Base-by-base conservation (phyloP, 1,140 invertebrate genomes). In the Lordiphosa collinella region DNA sequence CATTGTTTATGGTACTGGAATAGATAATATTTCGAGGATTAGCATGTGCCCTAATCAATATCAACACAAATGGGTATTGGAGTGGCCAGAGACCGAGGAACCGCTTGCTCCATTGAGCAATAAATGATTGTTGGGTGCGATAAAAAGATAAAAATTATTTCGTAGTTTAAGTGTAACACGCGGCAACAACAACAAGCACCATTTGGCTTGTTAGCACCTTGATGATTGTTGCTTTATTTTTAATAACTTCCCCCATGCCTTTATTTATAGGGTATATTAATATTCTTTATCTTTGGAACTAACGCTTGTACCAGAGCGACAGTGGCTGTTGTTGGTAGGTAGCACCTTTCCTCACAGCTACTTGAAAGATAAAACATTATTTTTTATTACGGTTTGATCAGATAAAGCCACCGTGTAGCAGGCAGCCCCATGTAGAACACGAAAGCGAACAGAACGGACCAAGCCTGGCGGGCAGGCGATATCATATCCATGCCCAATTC, bases 261-360 rank as follows among this genome's bases (percentile, higher is more conserved):
- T 87, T 87, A 88, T 87, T 87, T 87, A 87, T 87, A 78, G 85
- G 79, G 57, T 74, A 82, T 87, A 87, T 87, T 88, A 86, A 82
- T 87, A 87, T 86, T 87, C 79, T 88, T 88, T 88, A 87, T 88
- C 85, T 72, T 87, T 86, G 55, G 62, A 87, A 87, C 62, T 67
- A 71, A 55, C 68, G 54, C 71, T 82, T 71, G 58, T 75, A 55
- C 18, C 41, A 36, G 11, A 34, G 44, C 34, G 14, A 2, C 34
- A 51, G 13, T 14, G 31, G 29, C 34, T 44, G 53, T 53, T 65
- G 74, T 44, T 51, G 76, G 64, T 76, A 68, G 75, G 79, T 87
- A 87, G 86, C 80, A 87, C 72, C 86, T 88, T 88, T 65, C 29
- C 41, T 68, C 65, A 78, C 80, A 80, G 80, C 86, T 88, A 88